phyloP scores from a whole-genome alignment of 2,113 vertebrate species.

The Myotis brandtii region DNA sequence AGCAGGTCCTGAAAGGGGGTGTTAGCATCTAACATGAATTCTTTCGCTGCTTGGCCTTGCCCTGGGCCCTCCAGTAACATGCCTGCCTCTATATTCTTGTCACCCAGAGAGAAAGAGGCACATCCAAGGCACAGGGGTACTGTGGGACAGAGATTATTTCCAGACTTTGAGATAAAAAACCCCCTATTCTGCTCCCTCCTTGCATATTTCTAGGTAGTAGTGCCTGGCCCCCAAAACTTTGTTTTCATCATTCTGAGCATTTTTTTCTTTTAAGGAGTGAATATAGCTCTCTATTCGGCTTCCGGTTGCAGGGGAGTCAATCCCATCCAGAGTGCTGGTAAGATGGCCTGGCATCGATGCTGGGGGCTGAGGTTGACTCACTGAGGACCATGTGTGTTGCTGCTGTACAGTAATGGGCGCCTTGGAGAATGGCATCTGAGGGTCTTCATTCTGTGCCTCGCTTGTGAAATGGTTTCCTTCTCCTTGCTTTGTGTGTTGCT shows the following conservation, averaged over 20 bases:
- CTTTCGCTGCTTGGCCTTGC: background rate
- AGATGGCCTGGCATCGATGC: background rate
- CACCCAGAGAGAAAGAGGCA: background rate
- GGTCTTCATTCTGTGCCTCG: background rate
- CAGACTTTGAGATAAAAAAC: background rate
- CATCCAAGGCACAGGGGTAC: fast-evolving
- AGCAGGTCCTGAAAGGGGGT: background rate
- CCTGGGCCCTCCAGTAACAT: background rate
- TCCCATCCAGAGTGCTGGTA: fast-evolving
- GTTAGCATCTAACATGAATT: background rate
- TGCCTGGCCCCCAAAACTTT: slow-evolving; percentile 42
- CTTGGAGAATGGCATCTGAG: background rate
- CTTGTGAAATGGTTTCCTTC: background rate
- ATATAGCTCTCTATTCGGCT: slow-evolving; percentile 64
- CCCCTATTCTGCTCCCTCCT: background rate
- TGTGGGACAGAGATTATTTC: background rate
- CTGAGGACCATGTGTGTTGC: background rate
- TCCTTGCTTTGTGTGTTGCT: background rate
- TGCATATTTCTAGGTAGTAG: slow-evolving; percentile 41
- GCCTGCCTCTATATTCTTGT: background rate
- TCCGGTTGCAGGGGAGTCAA: slow-evolving; percentile 52
- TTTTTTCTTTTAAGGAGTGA: slow-evolving; percentile 36
- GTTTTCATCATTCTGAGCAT: background rate
- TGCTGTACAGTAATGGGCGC: fast-evolving
- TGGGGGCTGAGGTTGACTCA: background rate